Percentiles rank a stretch among this genome's conserved stretches.
Conservation (phyloP, 2,113 vertebrate genomes). For the Marmota monax region DNA sequence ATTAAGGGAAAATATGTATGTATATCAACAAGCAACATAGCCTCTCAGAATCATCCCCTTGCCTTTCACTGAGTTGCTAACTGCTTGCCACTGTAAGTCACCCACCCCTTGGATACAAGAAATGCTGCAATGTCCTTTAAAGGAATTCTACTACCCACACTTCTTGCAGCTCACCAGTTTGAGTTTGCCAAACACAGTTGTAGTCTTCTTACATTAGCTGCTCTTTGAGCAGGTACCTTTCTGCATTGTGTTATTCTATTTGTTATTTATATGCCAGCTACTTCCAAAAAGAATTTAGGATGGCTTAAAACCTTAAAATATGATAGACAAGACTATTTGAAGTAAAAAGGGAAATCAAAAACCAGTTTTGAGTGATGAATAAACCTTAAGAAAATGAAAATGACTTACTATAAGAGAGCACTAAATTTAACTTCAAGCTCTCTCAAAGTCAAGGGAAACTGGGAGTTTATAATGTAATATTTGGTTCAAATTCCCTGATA, state of each 20-base stretch:
- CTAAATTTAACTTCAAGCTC: conserved; percentile 59
- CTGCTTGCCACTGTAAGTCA: not conserved
- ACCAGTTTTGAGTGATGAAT: conserved; percentile 28
- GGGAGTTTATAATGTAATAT: not conserved
- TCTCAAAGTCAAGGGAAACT: conserved; percentile 30
- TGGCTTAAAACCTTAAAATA: conserved; percentile 67
- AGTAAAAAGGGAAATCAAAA: conserved; percentile 63
- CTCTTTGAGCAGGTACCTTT: not conserved
- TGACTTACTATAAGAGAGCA: conserved; percentile 25
- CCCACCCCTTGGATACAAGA: not conserved
- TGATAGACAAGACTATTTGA: conserved; percentile 47
- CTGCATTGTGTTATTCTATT: not conserved
- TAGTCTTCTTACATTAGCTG: conserved; percentile 10
- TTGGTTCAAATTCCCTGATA: not conserved
- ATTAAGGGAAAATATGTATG: not conserved
- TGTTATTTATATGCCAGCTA: conserved; percentile 52
- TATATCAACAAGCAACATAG: not conserved
- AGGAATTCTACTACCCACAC: not conserved
- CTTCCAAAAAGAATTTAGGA: conserved; percentile 54
- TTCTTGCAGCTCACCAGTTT: not conserved
- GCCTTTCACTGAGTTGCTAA: not conserved
- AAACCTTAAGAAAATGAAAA: conserved; percentile 61
- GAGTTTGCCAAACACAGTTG: conserved; percentile 8
- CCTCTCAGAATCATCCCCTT: not conserved
- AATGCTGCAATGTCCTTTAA: not conserved